Conservation (phyloP, 2,797 vertebrate species). For the Odontamblyopus rebecca region DNA sequence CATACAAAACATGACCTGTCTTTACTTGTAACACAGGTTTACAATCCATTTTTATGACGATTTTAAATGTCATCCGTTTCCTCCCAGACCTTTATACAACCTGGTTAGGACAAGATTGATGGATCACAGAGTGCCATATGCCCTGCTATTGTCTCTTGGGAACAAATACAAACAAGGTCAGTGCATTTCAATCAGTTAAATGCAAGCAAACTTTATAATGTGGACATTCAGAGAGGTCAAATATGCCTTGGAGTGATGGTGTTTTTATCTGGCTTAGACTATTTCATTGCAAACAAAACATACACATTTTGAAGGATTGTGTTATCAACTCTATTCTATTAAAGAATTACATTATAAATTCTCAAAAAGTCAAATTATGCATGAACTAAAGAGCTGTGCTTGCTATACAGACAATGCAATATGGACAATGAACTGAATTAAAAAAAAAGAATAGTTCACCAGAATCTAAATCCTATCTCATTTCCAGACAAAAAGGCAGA, state of each 20-base stretch:
- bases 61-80: slow-evolving; percentile 27
- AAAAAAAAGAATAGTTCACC: background rate
- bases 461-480: slow-evolving; percentile 5
- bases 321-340: background rate
- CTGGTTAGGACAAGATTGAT: slow-evolving; percentile 36
- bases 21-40: slow-evolving; percentile 28
- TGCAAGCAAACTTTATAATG: slow-evolving; percentile 12
- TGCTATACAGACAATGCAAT: background rate
- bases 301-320: background rate
- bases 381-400: background rate
- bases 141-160: slow-evolving; percentile 24
- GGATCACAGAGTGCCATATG: slow-evolving; percentile 5
- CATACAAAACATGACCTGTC: background rate
- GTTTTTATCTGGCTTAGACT: slow-evolving; percentile 7
- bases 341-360: background rate
- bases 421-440: background rate
- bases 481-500: slow-evolving; percentile 23
- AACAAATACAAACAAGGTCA: slow-evolving; percentile 21
- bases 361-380: background rate
- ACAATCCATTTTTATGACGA: slow-evolving; percentile 23
- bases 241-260: slow-evolving; percentile 1
- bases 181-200: slow-evolving; percentile 29
- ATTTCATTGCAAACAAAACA: slow-evolving; percentile 11
- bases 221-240: slow-evolving; percentile 7
- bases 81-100: slow-evolving; percentile 17